Conservation (phyloP, 2,797 vertebrate genomes). For the Platalea minor region DNA sequence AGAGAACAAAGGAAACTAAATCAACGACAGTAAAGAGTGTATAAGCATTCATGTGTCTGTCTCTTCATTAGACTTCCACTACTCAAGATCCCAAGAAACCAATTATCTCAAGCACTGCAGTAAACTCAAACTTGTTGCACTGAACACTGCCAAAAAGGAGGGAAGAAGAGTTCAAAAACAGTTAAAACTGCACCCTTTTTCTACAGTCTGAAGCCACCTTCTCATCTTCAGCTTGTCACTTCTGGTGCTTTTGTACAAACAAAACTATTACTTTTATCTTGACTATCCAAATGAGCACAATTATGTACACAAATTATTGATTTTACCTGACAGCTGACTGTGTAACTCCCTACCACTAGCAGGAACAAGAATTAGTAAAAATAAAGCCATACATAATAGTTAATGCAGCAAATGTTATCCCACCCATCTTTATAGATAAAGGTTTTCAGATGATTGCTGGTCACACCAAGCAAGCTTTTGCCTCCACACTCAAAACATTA, state of each 20-base stretch:
- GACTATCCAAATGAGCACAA: neutral
- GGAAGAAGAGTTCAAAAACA: neutral
- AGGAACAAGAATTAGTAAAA: neutral
- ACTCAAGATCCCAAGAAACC: neutral
- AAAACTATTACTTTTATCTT: neutral
- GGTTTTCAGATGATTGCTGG: neutral
- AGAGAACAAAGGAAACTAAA: neutral
- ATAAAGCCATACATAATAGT: neutral
- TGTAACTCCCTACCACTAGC: neutral
- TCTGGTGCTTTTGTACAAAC: neutral
- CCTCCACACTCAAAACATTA: neutral
- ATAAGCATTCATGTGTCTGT: neutral
- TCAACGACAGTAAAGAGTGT: neutral
- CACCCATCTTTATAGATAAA: neutral
- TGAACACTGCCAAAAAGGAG: neutral
- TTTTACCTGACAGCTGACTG: neutral
- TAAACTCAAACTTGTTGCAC: neutral
- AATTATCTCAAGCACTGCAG: neutral
- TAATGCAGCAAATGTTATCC: neutral
- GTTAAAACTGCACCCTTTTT: neutral
- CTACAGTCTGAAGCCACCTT: neutral
- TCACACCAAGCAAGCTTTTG: neutral
- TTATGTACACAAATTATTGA: neutral
- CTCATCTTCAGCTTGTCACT: neutral
- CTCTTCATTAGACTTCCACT: neutral